These are phyloP conservation scores for Dicentrarchus labrax DNA, from an alignment of 2,113 vertebrate genomes.

Conservation along the genomic window DNA sequence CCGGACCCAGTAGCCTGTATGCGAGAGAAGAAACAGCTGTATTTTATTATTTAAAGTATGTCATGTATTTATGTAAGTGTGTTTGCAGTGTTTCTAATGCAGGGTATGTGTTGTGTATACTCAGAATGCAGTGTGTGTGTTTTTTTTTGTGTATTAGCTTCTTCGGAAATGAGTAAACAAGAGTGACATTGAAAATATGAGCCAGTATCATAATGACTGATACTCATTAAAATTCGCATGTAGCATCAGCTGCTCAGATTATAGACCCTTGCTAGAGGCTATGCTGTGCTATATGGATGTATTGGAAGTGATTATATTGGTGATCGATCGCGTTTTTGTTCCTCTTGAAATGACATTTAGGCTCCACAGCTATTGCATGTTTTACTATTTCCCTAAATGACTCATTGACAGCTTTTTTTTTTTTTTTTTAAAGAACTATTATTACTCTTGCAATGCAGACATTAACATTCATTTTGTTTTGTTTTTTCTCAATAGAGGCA, in stretches of 20 bases:
- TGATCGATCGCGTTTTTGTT: conserved; percentile 32
- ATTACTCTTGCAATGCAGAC: conserved; percentile 6
- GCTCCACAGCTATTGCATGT: conserved; percentile 14
- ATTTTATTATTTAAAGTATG: conserved; percentile 17
- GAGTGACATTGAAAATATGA: conserved; percentile 58
- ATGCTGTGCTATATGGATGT: no score
- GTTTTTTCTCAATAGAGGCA: conserved; percentile 90
- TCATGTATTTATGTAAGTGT: not conserved
- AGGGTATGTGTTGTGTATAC: not conserved
- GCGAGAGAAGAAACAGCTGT: conserved; percentile 10
- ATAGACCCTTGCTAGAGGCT: not conserved
- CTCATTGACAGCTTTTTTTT: not conserved
- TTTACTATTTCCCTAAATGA: not conserved
- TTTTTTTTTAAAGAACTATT: not conserved
- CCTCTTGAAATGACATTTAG: conserved; percentile 11
- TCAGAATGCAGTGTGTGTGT: not conserved
- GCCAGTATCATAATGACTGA: conserved; percentile 26
- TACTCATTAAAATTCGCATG: not conserved
- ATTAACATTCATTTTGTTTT: conserved; percentile 40
- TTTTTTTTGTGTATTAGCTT: not conserved
- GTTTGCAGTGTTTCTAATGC: not conserved
- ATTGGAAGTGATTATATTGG: conserved; percentile 11
- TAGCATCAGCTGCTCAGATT: not conserved
- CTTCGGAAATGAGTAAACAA: conserved; percentile 57
- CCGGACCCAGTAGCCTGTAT: conserved; percentile 29